Evolutionary conservation across 2,113 vertebrate genomes (phyloP), one percentile per base, ranked within the genome.

Genomic region (Psettodes erumei): DNA sequence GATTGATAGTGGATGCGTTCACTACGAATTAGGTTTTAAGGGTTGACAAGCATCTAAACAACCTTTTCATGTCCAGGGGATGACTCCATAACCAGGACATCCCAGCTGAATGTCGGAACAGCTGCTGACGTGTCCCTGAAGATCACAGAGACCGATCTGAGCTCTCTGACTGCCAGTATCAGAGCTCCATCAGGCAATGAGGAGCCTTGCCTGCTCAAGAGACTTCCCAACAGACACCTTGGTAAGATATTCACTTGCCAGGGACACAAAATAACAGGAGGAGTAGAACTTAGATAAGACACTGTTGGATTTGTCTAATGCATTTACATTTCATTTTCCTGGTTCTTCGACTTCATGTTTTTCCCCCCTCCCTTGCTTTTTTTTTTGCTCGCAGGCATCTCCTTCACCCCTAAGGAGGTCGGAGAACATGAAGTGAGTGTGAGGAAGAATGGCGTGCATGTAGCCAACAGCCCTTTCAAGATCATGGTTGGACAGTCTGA

Each of bases 381-480:
- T 32, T 62, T 50, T 18, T 12, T 25, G 9, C 45, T 19, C 33
- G 3, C 90, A 99, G 98, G 98, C 21, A 97, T 99, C 82, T 98
- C 98, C 27, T 99, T 99, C 87, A 98, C 97, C 0, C 98, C 98
- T n/a, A 99, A 98, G 86, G 98, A 99, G 78, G 97, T 98, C 0
- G 98, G 97, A 0, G 97, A 99, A 80, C 97, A 99, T 0, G 96
- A 98, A 90, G 98, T 99, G 47, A 98, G 96, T 0, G 97, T 99
- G 70, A 93, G 93, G 81, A 99, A 98, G 90, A 95, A 92, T 0
- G 95, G 95, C 40, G 91, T 95, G 60, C 97, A 98, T 0, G 97
- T 99, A 61, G 96, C 95, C 87, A 99, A 99, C 95, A 99, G 98
- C 85, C 98, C 98, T 83, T 99, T 99, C 90, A 98, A 99, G 92